These are phyloP conservation scores for Nephotettix cincticeps DNA, from an alignment of 1,140 invertebrate genomes.

Conservation along the genomic window DNA sequence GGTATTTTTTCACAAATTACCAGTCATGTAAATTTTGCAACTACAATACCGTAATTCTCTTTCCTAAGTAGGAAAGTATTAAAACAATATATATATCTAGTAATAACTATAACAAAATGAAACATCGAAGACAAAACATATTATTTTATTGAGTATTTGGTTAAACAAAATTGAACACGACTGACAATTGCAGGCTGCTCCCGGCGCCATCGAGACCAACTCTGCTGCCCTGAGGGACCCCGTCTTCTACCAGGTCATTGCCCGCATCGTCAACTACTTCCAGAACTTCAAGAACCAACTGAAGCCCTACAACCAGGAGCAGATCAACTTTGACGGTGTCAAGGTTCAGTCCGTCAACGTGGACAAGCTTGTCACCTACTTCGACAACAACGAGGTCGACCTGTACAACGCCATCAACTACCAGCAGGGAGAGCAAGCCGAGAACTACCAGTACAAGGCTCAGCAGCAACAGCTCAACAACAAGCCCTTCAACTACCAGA, in stretches of 20 bases:
- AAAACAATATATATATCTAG: too few species aligned
- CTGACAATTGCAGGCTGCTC: slow-evolving; percentile 40
- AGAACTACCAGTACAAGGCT: background rate
- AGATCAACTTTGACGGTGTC: slow-evolving; percentile 36
- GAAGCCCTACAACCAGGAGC: slow-evolving; percentile 57
- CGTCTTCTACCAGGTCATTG: slow-evolving; percentile 53
- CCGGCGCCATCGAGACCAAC: slow-evolving; percentile 51
- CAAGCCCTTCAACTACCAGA: slow-evolving; percentile 62
- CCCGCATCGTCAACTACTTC: slow-evolving; percentile 53
- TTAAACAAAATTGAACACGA: too few species aligned
- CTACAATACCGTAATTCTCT: too few species aligned
- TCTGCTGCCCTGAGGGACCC: slow-evolving; percentile 53
- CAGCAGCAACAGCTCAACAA: slow-evolving; percentile 62
- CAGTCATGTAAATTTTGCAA: too few species aligned
- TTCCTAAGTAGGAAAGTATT: too few species aligned
- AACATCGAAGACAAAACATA: too few species aligned
- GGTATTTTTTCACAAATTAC: too few species aligned
- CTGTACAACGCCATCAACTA: slow-evolving; percentile 57
- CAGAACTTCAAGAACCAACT: slow-evolving; percentile 53
- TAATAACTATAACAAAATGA: too few species aligned
- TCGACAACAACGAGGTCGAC: slow-evolving; percentile 48
- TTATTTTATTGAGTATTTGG: too few species aligned
- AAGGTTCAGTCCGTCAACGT: slow-evolving; percentile 46
- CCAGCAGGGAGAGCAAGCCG: slow-evolving; percentile 49
- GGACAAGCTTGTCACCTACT: slow-evolving; percentile 9